These are phyloP conservation scores for Nomada lathburiana DNA, from an alignment of 2,888 invertebrate genomes.

Conservation along the genomic window DNA sequence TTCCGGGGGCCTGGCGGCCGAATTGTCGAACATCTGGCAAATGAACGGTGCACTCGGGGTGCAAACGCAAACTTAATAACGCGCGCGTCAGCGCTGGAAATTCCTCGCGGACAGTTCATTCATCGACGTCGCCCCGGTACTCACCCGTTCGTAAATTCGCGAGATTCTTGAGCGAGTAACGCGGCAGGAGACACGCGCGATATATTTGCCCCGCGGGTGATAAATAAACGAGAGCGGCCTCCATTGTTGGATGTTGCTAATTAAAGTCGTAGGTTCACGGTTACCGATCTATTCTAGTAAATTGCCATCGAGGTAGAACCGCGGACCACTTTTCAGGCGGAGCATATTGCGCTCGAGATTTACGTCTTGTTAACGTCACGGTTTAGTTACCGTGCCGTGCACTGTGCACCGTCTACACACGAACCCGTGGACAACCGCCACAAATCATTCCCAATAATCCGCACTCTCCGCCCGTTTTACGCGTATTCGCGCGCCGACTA, in stretches of 20 bases:
- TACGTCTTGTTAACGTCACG: slow-evolving; percentile 74
- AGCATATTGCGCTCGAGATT: slow-evolving; percentile 69
- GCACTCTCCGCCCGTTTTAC: slow-evolving; percentile 49
- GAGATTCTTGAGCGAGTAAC: slow-evolving; percentile 46
- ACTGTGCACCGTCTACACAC: slow-evolving; percentile 6
- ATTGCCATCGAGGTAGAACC: slow-evolving; percentile 48
- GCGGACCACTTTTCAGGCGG: slow-evolving; percentile 37
- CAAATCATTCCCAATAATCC: slow-evolving; percentile 74
- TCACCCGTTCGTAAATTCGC: slow-evolving; percentile 16
- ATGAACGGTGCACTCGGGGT: background rate
- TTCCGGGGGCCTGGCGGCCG: background rate
- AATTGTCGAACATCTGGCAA: background rate
- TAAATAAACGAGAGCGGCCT: slow-evolving; percentile 37
- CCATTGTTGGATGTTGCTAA: slow-evolving; percentile 62
- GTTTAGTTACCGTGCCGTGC: slow-evolving; percentile 60
- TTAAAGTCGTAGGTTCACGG: slow-evolving; percentile 66
- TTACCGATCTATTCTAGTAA: slow-evolving; percentile 65
- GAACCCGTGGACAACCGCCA: slow-evolving; percentile 60
- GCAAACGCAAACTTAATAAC: background rate
- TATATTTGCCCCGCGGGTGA: slow-evolving; percentile 17
- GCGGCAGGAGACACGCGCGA: slow-evolving; percentile 4
- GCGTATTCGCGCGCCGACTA: slow-evolving; percentile 64
- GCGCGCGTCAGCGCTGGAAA: slow-evolving; percentile 16
- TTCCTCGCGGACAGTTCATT: slow-evolving; percentile 53
- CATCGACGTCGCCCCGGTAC: slow-evolving; percentile 46